Percentiles rank a stretch among this genome's conserved stretches.
Evolutionary conservation across 2,888 invertebrate species (phyloP).

Genomic region (Drosophila suboccidentalis): DNA sequence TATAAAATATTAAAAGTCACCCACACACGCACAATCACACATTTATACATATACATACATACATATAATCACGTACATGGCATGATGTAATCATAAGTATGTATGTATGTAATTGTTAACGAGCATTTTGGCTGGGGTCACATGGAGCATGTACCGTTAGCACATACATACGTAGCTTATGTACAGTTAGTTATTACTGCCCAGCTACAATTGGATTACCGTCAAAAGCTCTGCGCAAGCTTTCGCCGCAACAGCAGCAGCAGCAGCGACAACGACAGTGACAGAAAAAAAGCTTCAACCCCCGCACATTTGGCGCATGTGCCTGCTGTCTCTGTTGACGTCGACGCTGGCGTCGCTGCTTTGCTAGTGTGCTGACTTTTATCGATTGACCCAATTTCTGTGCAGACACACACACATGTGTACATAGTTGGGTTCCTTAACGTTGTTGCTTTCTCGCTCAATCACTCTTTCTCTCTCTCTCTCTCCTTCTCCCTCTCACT

Average conservation of each 20-base stretch:
- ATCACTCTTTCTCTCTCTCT: constrained; percentile 5
- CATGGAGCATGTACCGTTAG: constrained; percentile 22
- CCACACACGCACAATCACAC: constrained; percentile 16
- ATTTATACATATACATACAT: not conserved
- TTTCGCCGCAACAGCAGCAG: constrained; percentile 22
- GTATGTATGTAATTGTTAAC: constrained; percentile 18
- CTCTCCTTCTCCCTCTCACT: not conserved
- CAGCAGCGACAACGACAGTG: constrained; percentile 3
- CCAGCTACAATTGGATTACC: constrained; percentile 68
- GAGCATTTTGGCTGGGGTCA: constrained; percentile 35
- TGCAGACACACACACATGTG: constrained; percentile 9
- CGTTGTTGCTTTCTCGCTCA: constrained; percentile 12
- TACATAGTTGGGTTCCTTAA: constrained; percentile 30
- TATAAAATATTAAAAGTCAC: constrained; percentile 72
- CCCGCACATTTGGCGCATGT: constrained; percentile 63
- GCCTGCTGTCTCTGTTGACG: constrained; percentile 40
- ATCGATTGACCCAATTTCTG: constrained; percentile 74
- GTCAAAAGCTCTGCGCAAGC: constrained; percentile 36
- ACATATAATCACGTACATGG: constrained; percentile 1
- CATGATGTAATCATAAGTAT: constrained; percentile 62
- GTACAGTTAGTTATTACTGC: constrained; percentile 58
- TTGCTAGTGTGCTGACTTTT: constrained; percentile 55
- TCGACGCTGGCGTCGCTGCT: constrained; percentile 10
- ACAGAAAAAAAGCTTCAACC: constrained; percentile 32
- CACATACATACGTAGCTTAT: constrained; percentile 24